Base-by-base conservation (phyloP, 2,797 vertebrate species). In the Pantherophis alleghaniensis region DNA sequence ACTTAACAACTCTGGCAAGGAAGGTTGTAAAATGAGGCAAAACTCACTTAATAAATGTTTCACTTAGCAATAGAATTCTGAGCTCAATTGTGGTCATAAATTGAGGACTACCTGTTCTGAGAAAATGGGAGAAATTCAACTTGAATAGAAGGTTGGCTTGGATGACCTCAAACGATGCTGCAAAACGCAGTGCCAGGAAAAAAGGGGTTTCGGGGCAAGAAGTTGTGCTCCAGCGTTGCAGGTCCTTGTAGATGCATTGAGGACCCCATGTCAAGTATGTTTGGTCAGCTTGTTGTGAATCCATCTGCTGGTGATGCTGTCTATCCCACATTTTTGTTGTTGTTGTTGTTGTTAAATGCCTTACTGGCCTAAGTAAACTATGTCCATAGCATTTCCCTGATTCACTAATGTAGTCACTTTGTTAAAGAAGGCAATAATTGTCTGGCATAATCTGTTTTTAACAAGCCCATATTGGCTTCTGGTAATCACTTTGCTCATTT, bases 141-240 rank as follows among this genome's bases (percentile, higher is more conserved):
- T 24, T 12, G 74, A 83, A 83, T 5, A 22, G 74, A 83, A 47
- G 10, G 10, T 47, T 47, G 74, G 9, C 37, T 79, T 42, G 7
- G 7, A 20, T 79, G 69, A 37, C 3, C 4, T 47, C 10, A 10
- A 83, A 12, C 1, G 9, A 22, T 24, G 22, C 37, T 47, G 74
- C 20, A 10, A 42, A 79, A 42, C 16, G 66, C 66, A 83, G 42
- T 42, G 74, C 37, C 20, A 83, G 74, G 37, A 24, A 24, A 47
- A 83, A 22, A 0, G 16, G 37, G 37, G 10, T 24, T 83, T 83
- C 0, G 42, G 20, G 5, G 20, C 10, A 47, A 47, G 37, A 24
- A 5, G 61, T n/a, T 4, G 1, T 0, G 1, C 20, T 47, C 42
- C 37, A 12, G 37, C 1, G 0, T 47, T 24, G 20, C 20, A 12